phyloP scores from a whole-genome alignment of 2,888 invertebrate species.

The Holacanthella duospinosa region DNA sequence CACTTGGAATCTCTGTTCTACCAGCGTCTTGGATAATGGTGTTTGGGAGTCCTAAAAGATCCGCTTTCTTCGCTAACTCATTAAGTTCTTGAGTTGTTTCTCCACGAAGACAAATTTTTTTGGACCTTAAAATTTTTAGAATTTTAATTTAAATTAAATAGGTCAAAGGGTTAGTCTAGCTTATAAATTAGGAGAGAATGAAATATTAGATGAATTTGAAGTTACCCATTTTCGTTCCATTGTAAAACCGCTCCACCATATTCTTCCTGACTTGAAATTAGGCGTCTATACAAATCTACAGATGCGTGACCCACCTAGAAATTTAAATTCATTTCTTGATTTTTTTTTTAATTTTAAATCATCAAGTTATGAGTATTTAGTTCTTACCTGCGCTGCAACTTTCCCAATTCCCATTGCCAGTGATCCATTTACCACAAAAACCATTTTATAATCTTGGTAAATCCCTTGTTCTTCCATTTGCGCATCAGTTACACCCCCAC shows the following conservation, averaged over 20 bases:
- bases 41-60: slow-evolving; percentile 26
- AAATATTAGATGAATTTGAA: no score
- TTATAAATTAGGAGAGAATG: background rate
- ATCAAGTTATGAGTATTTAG: background rate
- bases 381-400: slow-evolving; percentile 37
- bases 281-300: slow-evolving; percentile 34
- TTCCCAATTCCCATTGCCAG: slow-evolving; percentile 36
- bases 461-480: slow-evolving; percentile 18
- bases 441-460: slow-evolving; percentile 37
- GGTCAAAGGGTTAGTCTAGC: no score
- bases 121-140: slow-evolving; percentile 41
- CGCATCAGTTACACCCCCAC: slow-evolving; percentile 16
- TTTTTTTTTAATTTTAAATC: background rate
- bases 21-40: slow-evolving; percentile 40
- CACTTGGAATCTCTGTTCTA: slow-evolving; percentile 44
- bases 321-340: background rate
- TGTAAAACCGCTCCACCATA: slow-evolving; percentile 35
- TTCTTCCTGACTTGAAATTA: slow-evolving; percentile 33
- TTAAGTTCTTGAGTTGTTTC: slow-evolving; percentile 42
- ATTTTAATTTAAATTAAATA: no score
- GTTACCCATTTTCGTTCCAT: slow-evolving; percentile 37
- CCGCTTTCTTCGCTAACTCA: slow-evolving; percentile 40
- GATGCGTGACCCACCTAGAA: slow-evolving; percentile 32
- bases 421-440: slow-evolving; percentile 35
- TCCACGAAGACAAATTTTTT: slow-evolving; percentile 44